Evolutionary conservation across 2,113 vertebrate genomes (phyloP).

Genomic region (Chaenogobius annularis): DNA sequence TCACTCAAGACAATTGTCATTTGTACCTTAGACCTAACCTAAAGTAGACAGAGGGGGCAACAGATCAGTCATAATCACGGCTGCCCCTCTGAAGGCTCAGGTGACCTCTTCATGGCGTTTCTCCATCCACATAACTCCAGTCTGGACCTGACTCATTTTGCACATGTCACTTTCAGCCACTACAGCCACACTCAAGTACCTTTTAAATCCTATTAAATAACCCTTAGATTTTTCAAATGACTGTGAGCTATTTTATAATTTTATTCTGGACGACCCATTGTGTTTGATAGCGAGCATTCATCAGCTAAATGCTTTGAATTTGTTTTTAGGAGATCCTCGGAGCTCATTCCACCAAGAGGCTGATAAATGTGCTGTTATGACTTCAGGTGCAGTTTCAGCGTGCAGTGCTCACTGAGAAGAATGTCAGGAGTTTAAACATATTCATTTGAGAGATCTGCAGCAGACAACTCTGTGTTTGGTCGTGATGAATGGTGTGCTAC

Average conservation of each 20-base stretch:
- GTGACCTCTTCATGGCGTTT: slow-evolving; percentile 51
- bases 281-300: background rate
- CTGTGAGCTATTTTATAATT: slow-evolving; percentile 25
- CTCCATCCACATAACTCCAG: slow-evolving; percentile 24
- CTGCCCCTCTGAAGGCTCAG: slow-evolving; percentile 33
- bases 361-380: slow-evolving; percentile 6
- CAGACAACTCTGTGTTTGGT: background rate
- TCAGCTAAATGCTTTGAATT: background rate
- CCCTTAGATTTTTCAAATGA: slow-evolving; percentile 18
- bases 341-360: background rate
- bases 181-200: slow-evolving; percentile 20
- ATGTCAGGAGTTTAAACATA: slow-evolving; percentile 4
- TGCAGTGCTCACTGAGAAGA: background rate
- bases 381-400: slow-evolving; percentile 2
- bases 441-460: background rate
- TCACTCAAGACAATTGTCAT: background rate
- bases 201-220: slow-evolving; percentile 27
- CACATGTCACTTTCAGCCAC: slow-evolving; percentile 6
- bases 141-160: slow-evolving; percentile 30
- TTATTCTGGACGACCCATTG: background rate
- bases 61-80: slow-evolving; percentile 39
- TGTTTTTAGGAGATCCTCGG: background rate
- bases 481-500: slow-evolving; percentile 2
- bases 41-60: slow-evolving; percentile 20
- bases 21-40: slow-evolving; percentile 25